phyloP scores from a whole-genome alignment of 2,113 vertebrate genomes.

The Tragelaphus scriptus region DNA sequence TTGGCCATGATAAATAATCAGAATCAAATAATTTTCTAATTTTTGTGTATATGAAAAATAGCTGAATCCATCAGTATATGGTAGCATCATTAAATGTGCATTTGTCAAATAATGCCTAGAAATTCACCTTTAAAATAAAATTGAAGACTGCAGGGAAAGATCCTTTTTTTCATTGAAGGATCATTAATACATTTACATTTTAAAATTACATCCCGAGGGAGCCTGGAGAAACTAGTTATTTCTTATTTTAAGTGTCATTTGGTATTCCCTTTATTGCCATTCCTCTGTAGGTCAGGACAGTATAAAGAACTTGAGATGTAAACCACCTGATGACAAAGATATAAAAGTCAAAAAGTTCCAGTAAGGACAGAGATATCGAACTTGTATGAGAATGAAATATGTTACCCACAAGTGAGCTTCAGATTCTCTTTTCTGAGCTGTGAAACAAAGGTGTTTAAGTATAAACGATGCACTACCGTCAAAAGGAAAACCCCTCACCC shows the following conservation, averaged over 20 bases:
- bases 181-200: constrained; percentile 50
- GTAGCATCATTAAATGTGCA: neutral
- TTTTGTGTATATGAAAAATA: neutral
- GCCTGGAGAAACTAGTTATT: neutral
- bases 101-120: constrained; percentile 46
- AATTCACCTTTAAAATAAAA: neutral
- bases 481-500: neutral
- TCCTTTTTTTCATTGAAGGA: neutral
- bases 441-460: neutral
- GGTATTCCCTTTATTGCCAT: constrained; percentile 51
- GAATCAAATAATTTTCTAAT: neutral
- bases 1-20: neutral
- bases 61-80: neutral
- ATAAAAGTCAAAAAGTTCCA: constrained; percentile 34
- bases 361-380: neutral
- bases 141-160: neutral
- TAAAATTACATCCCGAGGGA: constrained; percentile 14
- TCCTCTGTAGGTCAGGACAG: constrained; percentile 26
- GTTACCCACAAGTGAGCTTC: neutral
- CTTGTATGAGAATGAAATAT: neutral
- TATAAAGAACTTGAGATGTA: constrained; percentile 24
- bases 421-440: neutral
- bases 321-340: constrained; percentile 26
- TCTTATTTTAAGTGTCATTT: constrained; percentile 58
- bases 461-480: neutral